Conservation (phyloP, 2,113 vertebrate species). For the Nothobranchius furzeri region DNA sequence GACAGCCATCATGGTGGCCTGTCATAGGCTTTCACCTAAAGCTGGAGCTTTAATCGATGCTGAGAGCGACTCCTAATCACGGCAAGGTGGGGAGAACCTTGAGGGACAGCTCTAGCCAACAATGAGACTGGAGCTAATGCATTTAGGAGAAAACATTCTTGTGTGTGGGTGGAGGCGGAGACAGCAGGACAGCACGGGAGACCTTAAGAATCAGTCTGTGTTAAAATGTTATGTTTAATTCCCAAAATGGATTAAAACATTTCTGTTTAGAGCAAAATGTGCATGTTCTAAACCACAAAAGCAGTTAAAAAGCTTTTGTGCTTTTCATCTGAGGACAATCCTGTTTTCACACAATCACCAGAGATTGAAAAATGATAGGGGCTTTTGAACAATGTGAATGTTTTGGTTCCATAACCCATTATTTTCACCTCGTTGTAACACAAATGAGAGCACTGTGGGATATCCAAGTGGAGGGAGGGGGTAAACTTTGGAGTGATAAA, state of each 20-base stretch:
- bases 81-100: constrained; percentile 24
- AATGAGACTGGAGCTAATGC: constrained; percentile 32
- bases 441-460: constrained; percentile 33
- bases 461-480: constrained; percentile 20
- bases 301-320: too few species aligned
- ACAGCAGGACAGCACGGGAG: constrained; percentile 18
- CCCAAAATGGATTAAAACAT: not conserved
- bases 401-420: constrained; percentile 1
- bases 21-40: constrained; percentile 45
- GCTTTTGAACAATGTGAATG: not conserved
- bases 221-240: constrained; percentile 4
- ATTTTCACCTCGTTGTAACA: constrained; percentile 10
- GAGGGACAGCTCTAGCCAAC: constrained; percentile 26
- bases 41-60: constrained; percentile 43
- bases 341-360: not conserved
- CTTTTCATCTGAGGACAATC: not conserved
- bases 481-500: constrained; percentile 62
- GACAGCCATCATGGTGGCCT: constrained; percentile 43
- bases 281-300: too few species aligned
- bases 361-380: not conserved
- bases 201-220: not conserved
- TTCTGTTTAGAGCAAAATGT: too few species aligned
- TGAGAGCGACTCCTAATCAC: constrained; percentile 26
- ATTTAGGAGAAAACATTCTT: constrained; percentile 33
- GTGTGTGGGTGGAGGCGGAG: constrained; percentile 30